phyloP scores from a whole-genome alignment of 2,113 vertebrate species.

The Emydocephalus ijimae region DNA sequence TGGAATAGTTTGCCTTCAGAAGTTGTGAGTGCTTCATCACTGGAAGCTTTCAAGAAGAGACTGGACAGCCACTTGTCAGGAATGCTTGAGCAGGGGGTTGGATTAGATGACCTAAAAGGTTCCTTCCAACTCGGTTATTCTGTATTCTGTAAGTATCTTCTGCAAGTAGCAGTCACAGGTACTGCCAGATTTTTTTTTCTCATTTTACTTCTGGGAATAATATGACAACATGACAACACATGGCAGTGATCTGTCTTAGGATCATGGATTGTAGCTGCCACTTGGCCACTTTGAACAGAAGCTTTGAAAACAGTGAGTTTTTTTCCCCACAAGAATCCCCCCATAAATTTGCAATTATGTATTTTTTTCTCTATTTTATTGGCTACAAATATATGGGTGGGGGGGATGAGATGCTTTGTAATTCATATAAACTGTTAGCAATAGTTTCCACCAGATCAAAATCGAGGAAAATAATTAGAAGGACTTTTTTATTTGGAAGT shows the following conservation, averaged over 20 bases:
- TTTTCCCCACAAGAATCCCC: background rate
- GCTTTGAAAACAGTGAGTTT: background rate
- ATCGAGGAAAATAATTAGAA: background rate
- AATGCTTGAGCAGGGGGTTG: no score
- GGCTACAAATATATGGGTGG: background rate
- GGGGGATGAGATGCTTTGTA: background rate
- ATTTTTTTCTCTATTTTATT: background rate
- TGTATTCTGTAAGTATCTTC: background rate
- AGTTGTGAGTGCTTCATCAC: no score
- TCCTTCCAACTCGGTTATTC: no score
- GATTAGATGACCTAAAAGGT: no score
- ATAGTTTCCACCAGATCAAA: background rate
- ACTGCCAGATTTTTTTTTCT: background rate
- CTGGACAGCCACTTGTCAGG: no score
- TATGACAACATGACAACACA: no score
- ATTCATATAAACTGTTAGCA: background rate
- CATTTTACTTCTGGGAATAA: background rate
- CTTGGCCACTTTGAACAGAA: background rate
- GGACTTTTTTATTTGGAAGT: background rate
- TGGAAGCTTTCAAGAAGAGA: no score
- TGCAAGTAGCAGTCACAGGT: background rate
- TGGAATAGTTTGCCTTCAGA: no score
- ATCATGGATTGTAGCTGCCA: background rate
- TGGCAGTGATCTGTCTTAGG: background rate
- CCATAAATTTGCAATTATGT: background rate